Evolutionary conservation across 1,140 invertebrate species (phyloP), one percentile per base, ranked within the genome.

Genomic region (Drosophila bifasciata): DNA sequence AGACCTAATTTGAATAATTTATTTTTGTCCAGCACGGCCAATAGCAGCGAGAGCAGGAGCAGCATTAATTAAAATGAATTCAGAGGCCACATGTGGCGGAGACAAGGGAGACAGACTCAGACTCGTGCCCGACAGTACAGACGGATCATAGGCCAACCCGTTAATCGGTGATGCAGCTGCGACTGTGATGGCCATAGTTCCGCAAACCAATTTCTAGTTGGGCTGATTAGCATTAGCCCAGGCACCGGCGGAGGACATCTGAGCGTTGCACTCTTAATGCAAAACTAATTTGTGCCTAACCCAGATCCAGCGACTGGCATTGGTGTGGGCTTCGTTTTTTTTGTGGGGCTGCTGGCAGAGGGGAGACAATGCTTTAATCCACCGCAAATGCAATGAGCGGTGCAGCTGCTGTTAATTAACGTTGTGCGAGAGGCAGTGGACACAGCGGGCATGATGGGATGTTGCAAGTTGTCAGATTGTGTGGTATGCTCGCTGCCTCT

Each of bases 1-100:
- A 60, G 44, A 85, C 61, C 76, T 79, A 85, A 85, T 85, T 85
- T 79, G 50, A 72, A 76, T 79, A 79, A 76, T 79, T 72, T 84
- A 78, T 77, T 55, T 75, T 48, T 15, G 43, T 50, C 15, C 13
- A 50, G 46, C 8, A 25, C 50, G 36, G 32, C 4, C 21, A 25
- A 9, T 25, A 44, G 28, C 32, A 48, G 32, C 41, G 41, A 52
- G 39, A 60, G 52, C 59, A 63, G 23, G 57, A 39, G 11, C 21
- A 56, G 39, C 44, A 76, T 79, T 78, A 57, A 76, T 71, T 81
- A 51, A 51, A 62, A 61, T 55, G 41, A 69, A 73, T 52, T 53
- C 36, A 61, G 46, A 41, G 43, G 19, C 11, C 17, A 49, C 16
- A 58, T 16, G 44, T 41, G 43, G 19, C 15, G 11, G 46, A 21